These are phyloP conservation scores for Carcina quercana DNA, from an alignment of 2,888 invertebrate species.

Conservation along the genomic window DNA sequence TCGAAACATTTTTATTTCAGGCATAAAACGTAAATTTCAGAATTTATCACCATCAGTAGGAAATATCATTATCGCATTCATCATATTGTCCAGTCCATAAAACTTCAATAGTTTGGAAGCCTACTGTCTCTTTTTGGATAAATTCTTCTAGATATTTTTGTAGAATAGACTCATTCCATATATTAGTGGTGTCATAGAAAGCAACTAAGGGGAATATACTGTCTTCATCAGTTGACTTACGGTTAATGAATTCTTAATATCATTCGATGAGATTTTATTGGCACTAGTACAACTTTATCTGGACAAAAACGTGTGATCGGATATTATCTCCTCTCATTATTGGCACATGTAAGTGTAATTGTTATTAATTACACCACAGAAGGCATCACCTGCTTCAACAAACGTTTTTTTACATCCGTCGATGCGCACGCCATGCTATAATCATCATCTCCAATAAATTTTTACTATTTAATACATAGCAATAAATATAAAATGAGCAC, in stretches of 20 bases:
- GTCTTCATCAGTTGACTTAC: background rate
- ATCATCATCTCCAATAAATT: conserved; percentile 19
- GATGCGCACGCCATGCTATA: conserved; percentile 9
- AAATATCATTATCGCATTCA: too few species aligned
- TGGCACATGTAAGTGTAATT: conserved; percentile 31
- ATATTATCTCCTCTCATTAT: conserved; percentile 20
- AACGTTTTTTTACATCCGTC: conserved; percentile 12
- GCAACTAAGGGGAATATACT: background rate
- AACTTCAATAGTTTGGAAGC: too few species aligned
- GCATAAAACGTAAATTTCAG: too few species aligned
- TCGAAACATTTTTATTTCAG: too few species aligned
- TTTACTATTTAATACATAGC: conserved; percentile 20
- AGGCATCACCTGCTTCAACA: conserved; percentile 26
- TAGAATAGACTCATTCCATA: background rate
- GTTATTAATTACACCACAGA: conserved; percentile 34
- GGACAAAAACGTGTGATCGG: conserved; percentile 6
- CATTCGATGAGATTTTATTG: background rate
- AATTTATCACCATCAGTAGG: too few species aligned
- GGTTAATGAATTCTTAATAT: background rate
- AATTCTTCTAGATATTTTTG: background rate
- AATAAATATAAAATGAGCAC: conserved; percentile 15
- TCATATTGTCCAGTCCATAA: too few species aligned
- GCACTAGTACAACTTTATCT: background rate
- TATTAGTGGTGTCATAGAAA: background rate
- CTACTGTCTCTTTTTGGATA: background rate